A percentile compares a stretch with the other conserved stretches of the same genome.
Evolutionary conservation across 2,888 invertebrate genomes (phyloP).

Genomic region (Melieria omissa): DNA sequence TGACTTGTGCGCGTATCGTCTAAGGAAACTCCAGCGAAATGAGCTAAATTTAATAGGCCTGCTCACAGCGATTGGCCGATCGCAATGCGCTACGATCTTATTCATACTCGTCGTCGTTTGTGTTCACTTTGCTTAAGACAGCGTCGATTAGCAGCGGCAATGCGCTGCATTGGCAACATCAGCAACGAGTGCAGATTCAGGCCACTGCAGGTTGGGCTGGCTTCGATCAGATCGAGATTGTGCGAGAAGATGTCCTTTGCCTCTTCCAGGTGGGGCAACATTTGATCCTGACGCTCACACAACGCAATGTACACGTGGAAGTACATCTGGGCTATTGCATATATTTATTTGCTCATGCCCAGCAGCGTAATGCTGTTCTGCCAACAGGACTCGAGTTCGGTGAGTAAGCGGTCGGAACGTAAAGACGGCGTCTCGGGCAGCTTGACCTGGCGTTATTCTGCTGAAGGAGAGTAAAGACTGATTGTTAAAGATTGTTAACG

Average conservation of each 20-base stretch:
- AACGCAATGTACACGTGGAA: constrained; percentile 85
- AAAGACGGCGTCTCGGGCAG: constrained; percentile 72
- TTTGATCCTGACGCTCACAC: constrained; percentile 91
- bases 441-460: constrained; percentile 67
- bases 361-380: constrained; percentile 86
- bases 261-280: constrained; percentile 77
- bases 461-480: constrained; percentile 24
- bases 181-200: constrained; percentile 88
- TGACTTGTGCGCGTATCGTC: constrained; percentile 68
- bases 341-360: constrained; percentile 78
- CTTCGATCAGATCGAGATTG: constrained; percentile 61
- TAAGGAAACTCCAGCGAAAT: constrained; percentile 80
- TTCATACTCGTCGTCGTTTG: constrained; percentile 79
- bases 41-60: constrained; percentile 86
- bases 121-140: constrained; percentile 75
- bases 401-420: constrained; percentile 83
- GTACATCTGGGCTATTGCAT: constrained; percentile 79
- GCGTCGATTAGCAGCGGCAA: constrained; percentile 81
- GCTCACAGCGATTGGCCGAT: constrained; percentile 86
- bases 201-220: constrained; percentile 61
- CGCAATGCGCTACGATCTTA: constrained; percentile 90
- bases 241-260: constrained; percentile 60
- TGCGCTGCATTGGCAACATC: constrained; percentile 97
- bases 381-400: constrained; percentile 91
- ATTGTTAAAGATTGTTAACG: not conserved